phyloP scores from a whole-genome alignment of 2,888 invertebrate species.

The Rhingia rostrata region DNA sequence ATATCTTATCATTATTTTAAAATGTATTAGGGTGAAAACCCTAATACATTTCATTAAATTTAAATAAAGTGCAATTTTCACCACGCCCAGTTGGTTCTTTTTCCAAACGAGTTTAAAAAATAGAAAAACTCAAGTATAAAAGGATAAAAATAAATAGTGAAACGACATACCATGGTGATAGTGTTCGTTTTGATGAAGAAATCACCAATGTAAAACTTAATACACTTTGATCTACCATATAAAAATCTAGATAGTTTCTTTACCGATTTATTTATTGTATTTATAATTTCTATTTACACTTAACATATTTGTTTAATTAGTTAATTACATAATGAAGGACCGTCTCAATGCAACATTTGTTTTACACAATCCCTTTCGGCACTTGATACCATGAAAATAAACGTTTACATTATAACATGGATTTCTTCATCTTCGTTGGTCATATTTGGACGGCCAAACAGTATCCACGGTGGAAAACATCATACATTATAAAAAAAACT shows the following conservation, averaged over 20 bases:
- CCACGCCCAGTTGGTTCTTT: conserved; percentile 71
- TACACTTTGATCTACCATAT: conserved; percentile 54
- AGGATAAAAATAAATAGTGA: conserved; percentile 38
- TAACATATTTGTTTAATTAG: conserved; percentile 4
- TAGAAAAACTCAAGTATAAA: conserved; percentile 36
- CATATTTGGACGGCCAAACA: conserved; percentile 40
- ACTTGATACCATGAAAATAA: conserved; percentile 57
- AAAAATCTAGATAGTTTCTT: conserved; percentile 56
- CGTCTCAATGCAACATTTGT: conserved; percentile 4
- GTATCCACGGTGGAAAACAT: conserved; percentile 46
- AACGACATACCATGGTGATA: conserved; percentile 64
- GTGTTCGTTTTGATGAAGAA: conserved; percentile 64
- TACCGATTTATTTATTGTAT: conserved; percentile 42
- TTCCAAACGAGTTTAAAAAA: conserved; percentile 65
- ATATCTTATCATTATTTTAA: background rate
- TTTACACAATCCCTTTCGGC: conserved; percentile 28
- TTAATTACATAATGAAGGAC: background rate
- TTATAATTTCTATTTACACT: conserved; percentile 65
- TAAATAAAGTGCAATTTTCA: conserved; percentile 55
- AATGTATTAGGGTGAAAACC: background rate
- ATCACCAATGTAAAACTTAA: conserved; percentile 66
- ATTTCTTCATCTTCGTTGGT: conserved; percentile 66
- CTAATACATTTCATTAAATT: conserved; percentile 20
- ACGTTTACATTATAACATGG: conserved; percentile 70
- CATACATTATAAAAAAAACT: conserved; percentile 65